Percentiles rank a stretch among this genome's conserved stretches.
These are phyloP conservation scores for Axea sp. DNA, from an alignment of 2,888 invertebrate genomes.

Conservation along the genomic window DNA sequence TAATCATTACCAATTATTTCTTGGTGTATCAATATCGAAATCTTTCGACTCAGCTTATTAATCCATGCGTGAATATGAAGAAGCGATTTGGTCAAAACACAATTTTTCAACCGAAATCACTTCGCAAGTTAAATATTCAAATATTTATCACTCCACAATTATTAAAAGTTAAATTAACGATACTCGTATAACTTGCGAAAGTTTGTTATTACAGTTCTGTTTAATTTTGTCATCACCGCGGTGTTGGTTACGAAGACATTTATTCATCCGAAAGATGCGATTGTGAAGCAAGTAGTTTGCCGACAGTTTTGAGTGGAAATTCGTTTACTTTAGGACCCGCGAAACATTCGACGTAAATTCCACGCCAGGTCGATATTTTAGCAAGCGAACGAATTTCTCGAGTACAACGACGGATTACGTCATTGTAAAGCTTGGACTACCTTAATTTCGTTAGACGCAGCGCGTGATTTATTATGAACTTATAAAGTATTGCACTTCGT, in stretches of 20 bases:
- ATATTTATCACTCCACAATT: slow-evolving; percentile 22
- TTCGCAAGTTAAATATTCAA: no score
- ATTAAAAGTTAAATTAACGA: slow-evolving; percentile 32
- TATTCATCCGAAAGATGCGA: slow-evolving; percentile 39
- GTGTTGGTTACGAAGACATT: slow-evolving; percentile 44
- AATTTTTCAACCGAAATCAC: no score
- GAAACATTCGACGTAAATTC: slow-evolving; percentile 33
- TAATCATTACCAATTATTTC: no score
- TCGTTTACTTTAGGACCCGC: slow-evolving; percentile 33
- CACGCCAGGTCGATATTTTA: slow-evolving; percentile 24
- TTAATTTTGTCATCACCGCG: slow-evolving; percentile 36
- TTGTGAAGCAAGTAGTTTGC: slow-evolving; percentile 49
- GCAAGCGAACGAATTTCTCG: slow-evolving; percentile 9
- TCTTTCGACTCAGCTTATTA: no score
- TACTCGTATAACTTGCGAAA: no score
- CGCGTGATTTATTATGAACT: slow-evolving; percentile 22
- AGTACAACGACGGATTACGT: slow-evolving; percentile 12
- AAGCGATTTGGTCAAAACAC: no score
- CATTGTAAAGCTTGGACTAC: not conserved
- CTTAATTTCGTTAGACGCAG: slow-evolving; percentile 10
- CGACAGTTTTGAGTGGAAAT: slow-evolving; percentile 45
- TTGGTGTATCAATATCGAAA: no score
- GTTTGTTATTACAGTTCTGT: no score
- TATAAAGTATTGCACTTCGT: slow-evolving; percentile 11
- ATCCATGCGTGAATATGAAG: no score